Evolutionary conservation across 1,140 invertebrate species (phyloP).

Genomic region (Eriocheir sinensis): DNA sequence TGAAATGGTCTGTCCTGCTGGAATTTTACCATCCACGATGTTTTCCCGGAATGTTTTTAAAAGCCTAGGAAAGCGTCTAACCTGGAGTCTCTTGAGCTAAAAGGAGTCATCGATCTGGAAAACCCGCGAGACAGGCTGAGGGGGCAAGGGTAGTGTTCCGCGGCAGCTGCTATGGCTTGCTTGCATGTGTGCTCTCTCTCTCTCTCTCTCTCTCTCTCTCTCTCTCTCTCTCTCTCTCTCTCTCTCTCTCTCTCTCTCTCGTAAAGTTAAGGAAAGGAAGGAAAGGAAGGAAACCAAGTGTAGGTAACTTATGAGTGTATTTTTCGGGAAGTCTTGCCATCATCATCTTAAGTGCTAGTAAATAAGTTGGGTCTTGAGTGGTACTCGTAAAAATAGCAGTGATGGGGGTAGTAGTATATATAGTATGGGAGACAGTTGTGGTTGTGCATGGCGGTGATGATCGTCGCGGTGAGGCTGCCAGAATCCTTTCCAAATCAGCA

Average conservation of each 20-base stretch:
- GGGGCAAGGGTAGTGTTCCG: not conserved
- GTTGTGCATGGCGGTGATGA: too few species aligned
- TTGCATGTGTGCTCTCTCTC: slow-evolving; percentile 24
- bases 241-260: slow-evolving; percentile 54
- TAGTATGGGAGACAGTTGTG: too few species aligned
- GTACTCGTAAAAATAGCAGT: too few species aligned
- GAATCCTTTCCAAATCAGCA: not conserved
- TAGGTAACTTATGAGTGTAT: too few species aligned
- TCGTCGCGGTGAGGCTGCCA: too few species aligned
- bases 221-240: slow-evolving; percentile 57
- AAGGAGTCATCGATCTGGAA: not conserved
- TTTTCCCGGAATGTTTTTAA: not conserved
- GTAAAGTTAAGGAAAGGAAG: not conserved
- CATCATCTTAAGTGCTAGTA: too few species aligned
- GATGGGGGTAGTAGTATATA: too few species aligned
- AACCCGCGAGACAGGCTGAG: not conserved
- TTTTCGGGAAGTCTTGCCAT: too few species aligned
- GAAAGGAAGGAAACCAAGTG: too few species aligned
- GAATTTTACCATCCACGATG: not conserved
- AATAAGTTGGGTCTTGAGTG: too few species aligned
- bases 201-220: slow-evolving; percentile 50
- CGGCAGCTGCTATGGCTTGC: not conserved
- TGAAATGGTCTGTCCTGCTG: not conserved
- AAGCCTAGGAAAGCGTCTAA: not conserved
- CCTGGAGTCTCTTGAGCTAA: not conserved